phyloP scores from a whole-genome alignment of 2,888 invertebrate genomes.

The Stenodema calcarata region DNA sequence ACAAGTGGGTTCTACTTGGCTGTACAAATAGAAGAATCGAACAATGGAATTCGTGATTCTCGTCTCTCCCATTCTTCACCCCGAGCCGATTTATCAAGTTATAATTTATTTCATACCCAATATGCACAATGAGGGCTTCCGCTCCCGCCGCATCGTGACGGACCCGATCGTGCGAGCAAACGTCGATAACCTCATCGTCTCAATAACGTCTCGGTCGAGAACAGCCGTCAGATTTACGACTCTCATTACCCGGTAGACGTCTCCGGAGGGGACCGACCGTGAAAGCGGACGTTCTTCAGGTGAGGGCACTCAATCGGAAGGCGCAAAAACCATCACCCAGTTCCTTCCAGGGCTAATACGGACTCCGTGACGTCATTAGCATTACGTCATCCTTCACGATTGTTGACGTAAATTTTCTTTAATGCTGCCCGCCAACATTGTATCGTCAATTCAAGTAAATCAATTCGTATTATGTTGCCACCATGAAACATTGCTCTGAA shows the following conservation, averaged over 20 bases:
- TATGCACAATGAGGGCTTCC: background rate
- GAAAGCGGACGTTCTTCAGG: background rate
- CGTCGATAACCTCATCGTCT: background rate
- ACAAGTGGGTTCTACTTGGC: too few species aligned
- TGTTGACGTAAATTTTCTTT: too few species aligned
- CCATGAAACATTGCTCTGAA: too few species aligned
- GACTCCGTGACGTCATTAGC: background rate
- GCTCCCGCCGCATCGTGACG: background rate
- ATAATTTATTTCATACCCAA: background rate
- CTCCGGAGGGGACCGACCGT: background rate
- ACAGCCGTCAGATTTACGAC: background rate
- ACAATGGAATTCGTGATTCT: too few species aligned
- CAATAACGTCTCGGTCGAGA: background rate
- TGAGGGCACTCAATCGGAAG: background rate
- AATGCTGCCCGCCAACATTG: too few species aligned
- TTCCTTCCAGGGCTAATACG: background rate
- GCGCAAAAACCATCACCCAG: background rate
- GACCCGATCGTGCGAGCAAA: background rate
- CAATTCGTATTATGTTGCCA: too few species aligned
- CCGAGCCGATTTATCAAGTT: too few species aligned
- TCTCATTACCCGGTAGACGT: background rate
- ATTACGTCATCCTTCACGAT: too few species aligned
- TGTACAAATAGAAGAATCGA: too few species aligned
- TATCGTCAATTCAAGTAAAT: too few species aligned
- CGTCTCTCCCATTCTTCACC: too few species aligned